Percentiles rank a stretch among this genome's conserved stretches.
These are phyloP conservation scores for Danaus plexippus DNA, from an alignment of 1,140 invertebrate species.

Conservation along the genomic window DNA sequence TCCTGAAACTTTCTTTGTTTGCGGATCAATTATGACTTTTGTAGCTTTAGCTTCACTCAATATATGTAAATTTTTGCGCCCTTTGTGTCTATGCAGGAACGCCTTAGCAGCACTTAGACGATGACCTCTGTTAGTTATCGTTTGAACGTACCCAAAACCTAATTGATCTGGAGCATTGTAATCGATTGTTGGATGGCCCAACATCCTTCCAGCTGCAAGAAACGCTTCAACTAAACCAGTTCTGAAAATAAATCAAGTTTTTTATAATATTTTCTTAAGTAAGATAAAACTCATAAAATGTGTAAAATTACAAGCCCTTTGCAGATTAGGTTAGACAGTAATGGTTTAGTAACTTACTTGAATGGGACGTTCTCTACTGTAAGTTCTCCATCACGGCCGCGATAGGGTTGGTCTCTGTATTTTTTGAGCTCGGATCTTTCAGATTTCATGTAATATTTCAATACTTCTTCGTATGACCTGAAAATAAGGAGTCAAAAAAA, in stretches of 20 bases:
- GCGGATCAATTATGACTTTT: slow-evolving; percentile 75
- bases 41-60: slow-evolving; percentile 73
- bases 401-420: slow-evolving; percentile 70
- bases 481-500: slow-evolving; percentile 12
- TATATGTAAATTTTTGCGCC: slow-evolving; percentile 79
- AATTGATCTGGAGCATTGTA: slow-evolving; percentile 77
- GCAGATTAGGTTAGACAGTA: too few species aligned
- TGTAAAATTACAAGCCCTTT: too few species aligned
- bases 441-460: slow-evolving; percentile 78
- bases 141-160: slow-evolving; percentile 79
- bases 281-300: too few species aligned
- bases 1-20: slow-evolving; percentile 76
- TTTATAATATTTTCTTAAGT: neutral
- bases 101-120: slow-evolving; percentile 73
- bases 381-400: slow-evolving; percentile 72
- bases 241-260: slow-evolving; percentile 31
- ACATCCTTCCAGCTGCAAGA: slow-evolving; percentile 74
- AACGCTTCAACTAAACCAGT: slow-evolving; percentile 75
- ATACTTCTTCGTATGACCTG: slow-evolving; percentile 80
- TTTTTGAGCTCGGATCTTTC: slow-evolving; percentile 72
- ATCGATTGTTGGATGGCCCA: slow-evolving; percentile 74
- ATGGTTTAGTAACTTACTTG: slow-evolving; percentile 45
- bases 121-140: slow-evolving; percentile 74
- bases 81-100: slow-evolving; percentile 73
- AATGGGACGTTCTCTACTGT: slow-evolving; percentile 73